Base-by-base conservation (phyloP, 1,140 invertebrate genomes). In the Lepidurus packardi region DNA sequence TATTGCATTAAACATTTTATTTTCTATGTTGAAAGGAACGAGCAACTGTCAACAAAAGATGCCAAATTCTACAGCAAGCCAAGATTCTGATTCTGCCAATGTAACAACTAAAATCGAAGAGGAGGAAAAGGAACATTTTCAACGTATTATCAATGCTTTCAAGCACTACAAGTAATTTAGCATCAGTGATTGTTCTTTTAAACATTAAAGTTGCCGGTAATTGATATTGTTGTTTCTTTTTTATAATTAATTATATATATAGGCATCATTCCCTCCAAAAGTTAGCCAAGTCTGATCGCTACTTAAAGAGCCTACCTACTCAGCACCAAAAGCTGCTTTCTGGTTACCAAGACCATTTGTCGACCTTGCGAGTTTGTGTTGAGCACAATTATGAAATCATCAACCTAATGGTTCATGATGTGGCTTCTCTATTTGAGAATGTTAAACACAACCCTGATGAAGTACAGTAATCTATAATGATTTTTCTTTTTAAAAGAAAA, bases 371-470 rank as follows among this genome's bases (percentile, higher is more conserved):
- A 82, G 86, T 87, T 65, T 95, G 93, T 82, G 90, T 98, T 41
- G 92, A 94, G 73, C 90, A 91, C 77, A 98, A 98, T 85, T 90
- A 93, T 81, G 87, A 90, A 74, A 90, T 98, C 25, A 93, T 98
- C 10, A 90, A 92, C 78, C 85, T 93, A 34, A 94, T 98, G 75
- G 89, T 95, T 43, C 89, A 91, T 82, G 92, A 95, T 86, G 92
- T 92, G 1, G 89, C 91, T 41, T 89, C 89, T 74, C 92, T 96
- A 86, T 96, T 96, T 87, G 92, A 93, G 84, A 94, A 94, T 85
- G 88, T 90, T 13, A 86, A 86, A 80, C 88, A 88, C 25, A 84
- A 83, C 80, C 81, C 84, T 42, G 83, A 86, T 79, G 82, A 82
- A 65, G 85, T 87, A 80, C 84, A 82, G 83, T 84, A 86, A 76